Percentiles rank a stretch among this genome's conserved stretches.
Evolutionary conservation across 2,113 vertebrate genomes (phyloP).

Genomic region (Lagenorhynchus albirostris): DNA sequence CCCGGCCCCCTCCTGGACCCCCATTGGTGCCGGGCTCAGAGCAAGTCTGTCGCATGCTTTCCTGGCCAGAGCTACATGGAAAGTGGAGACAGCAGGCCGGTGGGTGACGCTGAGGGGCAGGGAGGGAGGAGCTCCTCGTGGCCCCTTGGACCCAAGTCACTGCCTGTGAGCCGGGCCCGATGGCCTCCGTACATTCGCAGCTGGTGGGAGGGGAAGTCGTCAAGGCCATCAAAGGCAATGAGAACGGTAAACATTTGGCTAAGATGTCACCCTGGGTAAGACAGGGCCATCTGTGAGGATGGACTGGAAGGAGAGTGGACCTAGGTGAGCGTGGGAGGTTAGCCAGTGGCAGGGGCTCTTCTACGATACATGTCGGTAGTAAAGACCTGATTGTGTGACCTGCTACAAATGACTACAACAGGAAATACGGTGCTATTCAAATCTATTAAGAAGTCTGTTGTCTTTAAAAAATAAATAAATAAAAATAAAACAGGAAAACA

Average conservation of each 20-base stretch:
- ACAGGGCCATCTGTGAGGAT: conserved; percentile 52
- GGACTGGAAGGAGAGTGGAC: conserved; percentile 48
- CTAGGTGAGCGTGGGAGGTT: conserved; percentile 69
- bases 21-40: conserved; percentile 69
- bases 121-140: conserved; percentile 38
- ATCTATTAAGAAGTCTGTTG: conserved; percentile 77
- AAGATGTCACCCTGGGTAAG: conserved; percentile 44
- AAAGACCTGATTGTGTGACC: conserved; percentile 71
- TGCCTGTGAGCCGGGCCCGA: conserved; percentile 44
- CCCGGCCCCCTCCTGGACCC: conserved; percentile 61
- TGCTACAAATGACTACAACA: conserved; percentile 60
- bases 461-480: conserved; percentile 34
- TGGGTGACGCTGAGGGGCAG: not conserved
- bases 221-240: conserved; percentile 74
- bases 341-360: conserved; percentile 60
- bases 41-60: conserved; percentile 67
- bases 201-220: conserved; percentile 60
- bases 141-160: conserved; percentile 71
- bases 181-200: conserved; percentile 70
- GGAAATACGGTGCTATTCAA: conserved; percentile 72
- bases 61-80: conserved; percentile 62
- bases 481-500: not conserved
- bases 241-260: conserved; percentile 76
- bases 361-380: conserved; percentile 69
- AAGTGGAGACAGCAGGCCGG: conserved; percentile 52